phyloP scores from a whole-genome alignment of 2,888 invertebrate species.

The Nezara viridula region DNA sequence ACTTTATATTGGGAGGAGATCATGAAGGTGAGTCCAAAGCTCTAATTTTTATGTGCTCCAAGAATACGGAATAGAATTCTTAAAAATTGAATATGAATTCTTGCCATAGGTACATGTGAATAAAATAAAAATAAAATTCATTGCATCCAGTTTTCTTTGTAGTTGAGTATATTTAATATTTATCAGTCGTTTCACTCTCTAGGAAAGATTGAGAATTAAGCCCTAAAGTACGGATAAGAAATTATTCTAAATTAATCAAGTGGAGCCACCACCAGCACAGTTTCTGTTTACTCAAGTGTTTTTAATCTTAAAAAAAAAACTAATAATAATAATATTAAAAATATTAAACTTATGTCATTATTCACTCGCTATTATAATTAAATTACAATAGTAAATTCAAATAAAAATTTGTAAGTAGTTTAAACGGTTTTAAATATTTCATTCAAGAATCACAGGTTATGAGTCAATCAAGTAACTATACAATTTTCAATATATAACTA shows the following conservation, averaged over 20 bases:
- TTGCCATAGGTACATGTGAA: no score
- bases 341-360: background rate
- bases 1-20: no score
- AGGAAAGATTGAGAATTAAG: no score
- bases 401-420: background rate
- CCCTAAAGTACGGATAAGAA: no score
- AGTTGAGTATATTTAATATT: no score
- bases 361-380: background rate
- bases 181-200: no score
- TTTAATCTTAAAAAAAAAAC: background rate
- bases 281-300: background rate
- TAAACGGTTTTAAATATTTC: background rate
- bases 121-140: no score
- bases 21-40: no score
- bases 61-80: no score
- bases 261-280: background rate
- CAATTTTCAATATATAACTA: background rate
- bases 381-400: background rate
- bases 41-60: no score
- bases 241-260: background rate
- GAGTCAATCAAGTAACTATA: background rate
- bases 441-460: background rate
- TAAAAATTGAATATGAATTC: no score
- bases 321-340: background rate
- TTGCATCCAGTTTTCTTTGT: no score